Evolutionary conservation across 2,113 vertebrate genomes (phyloP), one percentile per base, ranked within the genome.

Genomic region (Scortum barcoo): DNA sequence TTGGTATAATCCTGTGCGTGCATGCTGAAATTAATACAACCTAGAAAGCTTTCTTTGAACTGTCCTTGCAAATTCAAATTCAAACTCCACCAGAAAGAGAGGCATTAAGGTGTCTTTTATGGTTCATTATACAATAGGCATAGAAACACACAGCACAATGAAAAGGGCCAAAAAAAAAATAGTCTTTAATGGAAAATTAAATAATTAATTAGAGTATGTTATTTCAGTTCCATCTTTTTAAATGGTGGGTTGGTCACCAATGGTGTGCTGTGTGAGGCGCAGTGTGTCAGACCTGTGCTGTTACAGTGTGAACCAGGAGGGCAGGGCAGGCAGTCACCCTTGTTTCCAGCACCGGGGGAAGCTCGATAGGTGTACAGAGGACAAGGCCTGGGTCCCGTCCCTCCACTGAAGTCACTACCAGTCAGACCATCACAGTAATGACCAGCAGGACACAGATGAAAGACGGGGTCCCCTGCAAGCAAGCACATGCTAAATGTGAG

Each of bases 251-350:
- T 46, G 16, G n/a, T n/a, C n/a, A n/a, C n/a, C n/a, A n/a, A n/a
- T 40, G 28, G 19, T 16, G 20, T 26, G 13, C 14, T 26, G 54
- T 61, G 19, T 78, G 17, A 17, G 24, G 46, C 53, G 66, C 36
- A n/a, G 22, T 44, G 20, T 50, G 30, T 81, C 87, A 85, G 26
- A 97, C 96, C 96, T 95, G 95, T 94, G 71, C 72, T 90, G 17
- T 94, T 95, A 82, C 97, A 98, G 81, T 92, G 93, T 60, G 94
- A 96, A 10, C 97, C 96, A 0, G 96, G 79, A 0, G 96, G 97
- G 70, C 97, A 98, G 0, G 92, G 88, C 5, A 95, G 94, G 93
- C 97, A 97, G 58, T 97, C 95, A 0, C 91, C 89, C 77, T 71
- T 94, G 81, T 94, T 96, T 80, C 91, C 92, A 22, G 96, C 96